These are phyloP conservation scores for Bombyx huttoni DNA, from an alignment of 2,888 invertebrate genomes.

Conservation along the genomic window DNA sequence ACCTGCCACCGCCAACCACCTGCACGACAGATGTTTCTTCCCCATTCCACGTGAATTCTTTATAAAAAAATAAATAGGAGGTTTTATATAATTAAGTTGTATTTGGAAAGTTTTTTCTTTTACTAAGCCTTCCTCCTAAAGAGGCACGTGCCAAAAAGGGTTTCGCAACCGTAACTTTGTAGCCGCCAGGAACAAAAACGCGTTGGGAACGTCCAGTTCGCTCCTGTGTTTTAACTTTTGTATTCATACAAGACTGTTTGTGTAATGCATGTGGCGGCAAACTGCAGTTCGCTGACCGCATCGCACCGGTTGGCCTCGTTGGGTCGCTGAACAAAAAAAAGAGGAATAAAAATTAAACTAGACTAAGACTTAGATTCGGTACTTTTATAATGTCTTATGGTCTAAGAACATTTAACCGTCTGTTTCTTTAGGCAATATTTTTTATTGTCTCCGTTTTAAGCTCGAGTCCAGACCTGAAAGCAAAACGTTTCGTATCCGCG, in stretches of 20 bases:
- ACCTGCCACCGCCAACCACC: slow-evolving; percentile 35
- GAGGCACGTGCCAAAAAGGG: too few relatives aligned
- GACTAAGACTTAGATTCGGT: neutral
- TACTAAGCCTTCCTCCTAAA: too few relatives aligned
- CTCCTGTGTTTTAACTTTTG: neutral
- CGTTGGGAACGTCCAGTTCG: too few relatives aligned
- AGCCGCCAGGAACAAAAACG: too few relatives aligned
- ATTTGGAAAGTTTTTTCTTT: too few relatives aligned
- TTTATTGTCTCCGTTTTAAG: neutral
- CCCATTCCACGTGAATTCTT: slow-evolving; percentile 6
- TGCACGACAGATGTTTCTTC: slow-evolving; percentile 50
- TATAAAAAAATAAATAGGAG: too few relatives aligned
- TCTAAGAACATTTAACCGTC: too few relatives aligned
- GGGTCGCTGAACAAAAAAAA: neutral
- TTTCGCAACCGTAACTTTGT: too few relatives aligned
- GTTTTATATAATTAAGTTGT: too few relatives aligned
- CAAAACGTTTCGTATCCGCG: slow-evolving; percentile 24
- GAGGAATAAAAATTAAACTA: slow-evolving; percentile 5
- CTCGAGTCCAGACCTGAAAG: slow-evolving; percentile 4
- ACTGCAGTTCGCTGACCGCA: slow-evolving; percentile 47
- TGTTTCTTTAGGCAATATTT: too few relatives aligned
- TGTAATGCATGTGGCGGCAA: slow-evolving; percentile 27
- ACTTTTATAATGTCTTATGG: too few relatives aligned
- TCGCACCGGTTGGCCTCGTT: slow-evolving; percentile 4
- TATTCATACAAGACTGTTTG: slow-evolving; percentile 6